Conservation (phyloP, 2,113 vertebrate genomes). For the Ochotona princeps region DNA sequence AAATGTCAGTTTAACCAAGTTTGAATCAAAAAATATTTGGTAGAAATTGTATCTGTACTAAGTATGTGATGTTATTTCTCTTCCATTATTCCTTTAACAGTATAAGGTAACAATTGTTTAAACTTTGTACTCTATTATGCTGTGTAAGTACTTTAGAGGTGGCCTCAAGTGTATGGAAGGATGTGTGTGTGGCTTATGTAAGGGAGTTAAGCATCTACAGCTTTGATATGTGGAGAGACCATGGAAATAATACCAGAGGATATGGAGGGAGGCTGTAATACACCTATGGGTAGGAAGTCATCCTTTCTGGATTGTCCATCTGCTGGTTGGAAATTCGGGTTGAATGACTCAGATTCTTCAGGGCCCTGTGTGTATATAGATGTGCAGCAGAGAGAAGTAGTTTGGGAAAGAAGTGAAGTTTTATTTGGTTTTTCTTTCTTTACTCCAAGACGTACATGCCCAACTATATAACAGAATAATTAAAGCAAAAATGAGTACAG, state of each 20-base stretch:
- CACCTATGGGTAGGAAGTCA: neutral
- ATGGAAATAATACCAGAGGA: neutral
- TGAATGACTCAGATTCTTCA: slow-evolving; percentile 4
- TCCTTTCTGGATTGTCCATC: neutral
- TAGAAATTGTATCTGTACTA: neutral
- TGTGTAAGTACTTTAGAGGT: neutral
- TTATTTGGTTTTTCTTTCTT: neutral
- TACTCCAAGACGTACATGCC: neutral
- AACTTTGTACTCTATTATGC: neutral
- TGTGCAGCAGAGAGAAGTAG: neutral
- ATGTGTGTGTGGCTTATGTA: neutral
- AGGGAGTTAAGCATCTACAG: neutral
- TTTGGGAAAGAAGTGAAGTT: neutral
- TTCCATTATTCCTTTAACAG: neutral
- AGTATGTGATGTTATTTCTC: neutral
- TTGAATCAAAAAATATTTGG: neutral
- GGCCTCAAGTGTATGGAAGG: neutral
- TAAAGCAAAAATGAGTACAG: neutral
- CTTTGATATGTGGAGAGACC: too few species aligned
- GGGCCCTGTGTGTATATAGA: neutral
- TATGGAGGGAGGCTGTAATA: neutral
- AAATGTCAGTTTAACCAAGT: neutral
- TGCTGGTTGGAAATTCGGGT: neutral
- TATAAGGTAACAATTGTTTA: neutral
- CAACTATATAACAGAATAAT: neutral